Evolutionary conservation across 1,140 invertebrate genomes (phyloP).

Genomic region (Lordiphosa mommai): DNA sequence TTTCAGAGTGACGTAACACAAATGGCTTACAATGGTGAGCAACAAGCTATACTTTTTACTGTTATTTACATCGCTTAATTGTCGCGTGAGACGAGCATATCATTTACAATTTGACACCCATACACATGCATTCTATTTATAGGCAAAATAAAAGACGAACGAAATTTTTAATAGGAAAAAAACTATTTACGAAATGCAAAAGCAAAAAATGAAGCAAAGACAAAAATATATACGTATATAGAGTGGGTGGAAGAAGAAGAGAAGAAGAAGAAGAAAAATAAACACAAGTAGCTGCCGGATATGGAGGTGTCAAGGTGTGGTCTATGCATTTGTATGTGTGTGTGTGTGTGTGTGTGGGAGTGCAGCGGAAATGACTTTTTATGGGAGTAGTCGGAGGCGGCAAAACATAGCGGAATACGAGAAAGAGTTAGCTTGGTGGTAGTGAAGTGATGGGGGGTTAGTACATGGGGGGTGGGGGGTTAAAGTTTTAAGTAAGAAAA

Average conservation of each 20-base stretch:
- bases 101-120: constrained; percentile 38
- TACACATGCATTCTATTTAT: constrained; percentile 26
- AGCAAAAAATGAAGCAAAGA: constrained; percentile 47
- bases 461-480: not conserved
- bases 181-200: constrained; percentile 6
- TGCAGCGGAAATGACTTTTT: constrained; percentile 28
- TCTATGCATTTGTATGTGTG: constrained; percentile 5
- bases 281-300: constrained; percentile 4
- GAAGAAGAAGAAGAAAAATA: constrained; percentile 6
- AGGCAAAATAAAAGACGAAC: not conserved
- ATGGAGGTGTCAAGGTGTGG: constrained; percentile 6
- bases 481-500: constrained; percentile 13
- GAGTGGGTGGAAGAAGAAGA: constrained; percentile 6
- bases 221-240: constrained; percentile 38
- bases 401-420: constrained; percentile 1
- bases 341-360: constrained; percentile 6
- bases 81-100: constrained; percentile 27
- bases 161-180: not conserved
- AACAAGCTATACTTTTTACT: constrained; percentile 2
- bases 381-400: constrained; percentile 16
- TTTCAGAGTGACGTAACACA: constrained; percentile 1
- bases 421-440: constrained; percentile 10
- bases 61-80: constrained; percentile 19
- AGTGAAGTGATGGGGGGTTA: not conserved
- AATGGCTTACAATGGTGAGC: too few species aligned